Evolutionary conservation across 2,113 vertebrate species (phyloP).

Genomic region (Myanophis thanlyinensis): DNA sequence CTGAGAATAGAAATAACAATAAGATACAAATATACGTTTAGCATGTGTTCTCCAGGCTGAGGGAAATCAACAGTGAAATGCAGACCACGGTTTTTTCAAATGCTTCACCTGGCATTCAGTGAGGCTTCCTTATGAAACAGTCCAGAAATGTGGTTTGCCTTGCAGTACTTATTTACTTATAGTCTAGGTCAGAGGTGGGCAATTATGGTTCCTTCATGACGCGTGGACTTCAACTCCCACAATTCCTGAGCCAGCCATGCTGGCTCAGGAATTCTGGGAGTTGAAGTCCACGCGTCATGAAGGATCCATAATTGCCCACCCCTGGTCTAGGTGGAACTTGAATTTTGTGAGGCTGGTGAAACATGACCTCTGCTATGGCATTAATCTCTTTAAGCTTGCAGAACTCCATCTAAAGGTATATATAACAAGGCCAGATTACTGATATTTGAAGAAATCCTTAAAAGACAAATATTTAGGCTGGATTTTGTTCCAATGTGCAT

Average conservation of each 20-base stretch:
- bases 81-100: neutral
- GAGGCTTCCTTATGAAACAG: neutral
- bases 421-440: neutral
- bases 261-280: no score
- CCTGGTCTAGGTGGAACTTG: neutral
- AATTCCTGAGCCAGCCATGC: no score
- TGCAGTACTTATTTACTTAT: neutral
- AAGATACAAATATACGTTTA: neutral
- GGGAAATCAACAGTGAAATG: neutral
- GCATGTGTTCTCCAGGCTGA: neutral
- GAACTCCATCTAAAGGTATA: neutral
- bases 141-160: neutral
- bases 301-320: no score
- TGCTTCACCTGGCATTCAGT: neutral
- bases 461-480: neutral
- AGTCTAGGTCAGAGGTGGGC: no score
- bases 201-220: no score
- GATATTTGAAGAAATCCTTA: neutral
- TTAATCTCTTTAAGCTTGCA: neutral
- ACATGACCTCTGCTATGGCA: neutral
- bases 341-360: neutral
- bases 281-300: no score
- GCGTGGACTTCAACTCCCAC: no score
- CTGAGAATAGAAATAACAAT: no score
- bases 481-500: neutral